Evolutionary conservation across 2,113 vertebrate genomes (phyloP).

Genomic region (Macheiramphus alcinus): DNA sequence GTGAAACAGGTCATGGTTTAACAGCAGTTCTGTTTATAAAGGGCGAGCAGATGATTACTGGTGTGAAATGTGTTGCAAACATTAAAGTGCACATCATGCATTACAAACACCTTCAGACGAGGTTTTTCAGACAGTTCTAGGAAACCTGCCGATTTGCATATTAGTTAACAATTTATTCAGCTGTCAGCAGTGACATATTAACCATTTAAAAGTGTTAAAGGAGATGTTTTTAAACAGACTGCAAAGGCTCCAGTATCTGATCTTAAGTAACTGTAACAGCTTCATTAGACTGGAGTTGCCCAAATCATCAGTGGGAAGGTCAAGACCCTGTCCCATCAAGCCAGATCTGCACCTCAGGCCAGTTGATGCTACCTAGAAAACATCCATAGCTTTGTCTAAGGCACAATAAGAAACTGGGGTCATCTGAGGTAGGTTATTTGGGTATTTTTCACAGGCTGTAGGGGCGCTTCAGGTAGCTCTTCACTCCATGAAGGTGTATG

Average conservation of each 20-base stretch:
- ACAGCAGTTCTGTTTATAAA: neutral
- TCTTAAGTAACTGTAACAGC: neutral
- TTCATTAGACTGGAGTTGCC: neutral
- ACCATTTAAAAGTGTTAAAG: neutral
- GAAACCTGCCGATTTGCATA: neutral
- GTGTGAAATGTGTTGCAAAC: neutral
- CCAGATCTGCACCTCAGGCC: neutral
- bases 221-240: neutral
- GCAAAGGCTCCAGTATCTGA: rapidly evolving
- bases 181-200: neutral
- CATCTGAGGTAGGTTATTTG: neutral
- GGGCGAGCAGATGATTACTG: neutral
- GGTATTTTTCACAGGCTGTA: neutral
- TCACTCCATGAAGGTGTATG: neutral
- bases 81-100: neutral
- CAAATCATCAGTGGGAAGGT: neutral
- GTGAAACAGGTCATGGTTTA: neutral
- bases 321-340: neutral
- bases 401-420: neutral
- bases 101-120: neutral
- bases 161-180: neutral
- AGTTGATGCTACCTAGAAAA: neutral
- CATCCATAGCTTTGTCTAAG: neutral
- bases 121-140: neutral
- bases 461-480: neutral